phyloP scores from a whole-genome alignment of 2,888 invertebrate genomes.

The Leucania comma region DNA sequence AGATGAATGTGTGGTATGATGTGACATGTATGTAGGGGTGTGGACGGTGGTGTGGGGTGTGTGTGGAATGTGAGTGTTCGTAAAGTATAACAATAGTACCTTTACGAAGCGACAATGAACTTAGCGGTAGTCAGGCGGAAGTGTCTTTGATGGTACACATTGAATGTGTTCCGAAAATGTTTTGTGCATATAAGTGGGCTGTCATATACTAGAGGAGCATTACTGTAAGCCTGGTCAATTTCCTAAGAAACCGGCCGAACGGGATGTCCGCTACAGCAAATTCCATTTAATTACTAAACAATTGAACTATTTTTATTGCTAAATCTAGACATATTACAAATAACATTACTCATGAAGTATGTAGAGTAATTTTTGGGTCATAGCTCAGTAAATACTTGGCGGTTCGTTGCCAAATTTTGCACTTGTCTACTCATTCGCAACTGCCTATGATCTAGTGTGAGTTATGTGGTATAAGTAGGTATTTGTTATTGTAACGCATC shows the following conservation, averaged over 20 bases:
- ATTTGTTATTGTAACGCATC: slow-evolving; percentile 28
- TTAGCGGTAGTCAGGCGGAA: no score
- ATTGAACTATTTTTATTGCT: slow-evolving; percentile 42
- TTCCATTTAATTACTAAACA: slow-evolving; percentile 32
- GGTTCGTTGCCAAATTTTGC: slow-evolving; percentile 41
- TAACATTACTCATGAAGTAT: slow-evolving; percentile 13
- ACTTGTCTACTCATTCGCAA: slow-evolving; percentile 7
- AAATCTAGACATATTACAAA: slow-evolving; percentile 27
- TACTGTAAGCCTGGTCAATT: no score
- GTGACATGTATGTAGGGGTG: no score
- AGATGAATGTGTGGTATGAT: no score
- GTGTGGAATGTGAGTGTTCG: no score
- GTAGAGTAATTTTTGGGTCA: slow-evolving; percentile 28
- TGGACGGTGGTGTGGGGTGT: no score
- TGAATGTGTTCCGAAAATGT: no score
- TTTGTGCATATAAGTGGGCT: no score
- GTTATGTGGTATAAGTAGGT: not conserved
- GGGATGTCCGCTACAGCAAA: slow-evolving; percentile 36
- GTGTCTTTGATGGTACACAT: no score
- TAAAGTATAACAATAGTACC: no score
- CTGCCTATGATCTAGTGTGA: slow-evolving; percentile 32
- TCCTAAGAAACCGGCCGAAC: not conserved
- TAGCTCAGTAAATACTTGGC: slow-evolving; percentile 19
- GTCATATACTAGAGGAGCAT: no score
- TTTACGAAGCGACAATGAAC: no score